These are phyloP conservation scores for Eupithecia inturbata DNA, from an alignment of 2,888 invertebrate genomes.

Conservation along the genomic window DNA sequence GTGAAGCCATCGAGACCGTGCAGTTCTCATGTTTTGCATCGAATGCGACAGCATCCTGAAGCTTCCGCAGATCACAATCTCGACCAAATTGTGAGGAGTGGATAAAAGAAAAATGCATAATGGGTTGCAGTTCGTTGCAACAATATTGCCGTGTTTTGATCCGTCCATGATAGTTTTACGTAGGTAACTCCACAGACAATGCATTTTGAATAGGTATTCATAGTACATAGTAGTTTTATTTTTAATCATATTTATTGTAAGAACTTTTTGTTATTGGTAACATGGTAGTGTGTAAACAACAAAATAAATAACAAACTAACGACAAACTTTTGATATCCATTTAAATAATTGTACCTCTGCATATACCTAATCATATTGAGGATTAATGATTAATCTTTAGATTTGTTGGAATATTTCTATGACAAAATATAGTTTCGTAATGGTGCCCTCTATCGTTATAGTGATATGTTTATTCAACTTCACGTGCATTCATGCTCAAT, in stretches of 20 bases:
- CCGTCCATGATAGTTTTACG: not conserved
- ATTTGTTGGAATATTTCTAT: not conserved
- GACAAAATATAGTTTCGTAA: not conserved
- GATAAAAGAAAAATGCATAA: slow-evolving; percentile 22
- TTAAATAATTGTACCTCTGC: not conserved
- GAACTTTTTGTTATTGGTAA: too few species aligned
- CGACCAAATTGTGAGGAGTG: slow-evolving; percentile 36
- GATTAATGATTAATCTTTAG: not conserved
- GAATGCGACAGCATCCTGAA: slow-evolving; percentile 51
- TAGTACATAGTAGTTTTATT: too few species aligned
- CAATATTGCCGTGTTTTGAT: not conserved
- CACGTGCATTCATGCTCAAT: not conserved
- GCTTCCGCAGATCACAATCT: slow-evolving; percentile 42
- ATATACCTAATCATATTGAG: not conserved
- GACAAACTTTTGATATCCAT: too few species aligned
- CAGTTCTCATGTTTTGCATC: slow-evolving; percentile 75
- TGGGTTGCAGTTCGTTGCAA: slow-evolving; percentile 5
- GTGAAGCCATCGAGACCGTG: slow-evolving; percentile 76
- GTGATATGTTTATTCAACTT: slow-evolving; percentile 10
- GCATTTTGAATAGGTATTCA: not conserved
- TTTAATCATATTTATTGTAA: too few species aligned
- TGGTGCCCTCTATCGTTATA: slow-evolving; percentile 22
- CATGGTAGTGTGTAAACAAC: too few species aligned
- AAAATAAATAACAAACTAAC: too few species aligned
- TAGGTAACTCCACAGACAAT: not conserved